Conservation (phyloP, 2,113 vertebrate species). For the Urocynchramus pylzowi region DNA sequence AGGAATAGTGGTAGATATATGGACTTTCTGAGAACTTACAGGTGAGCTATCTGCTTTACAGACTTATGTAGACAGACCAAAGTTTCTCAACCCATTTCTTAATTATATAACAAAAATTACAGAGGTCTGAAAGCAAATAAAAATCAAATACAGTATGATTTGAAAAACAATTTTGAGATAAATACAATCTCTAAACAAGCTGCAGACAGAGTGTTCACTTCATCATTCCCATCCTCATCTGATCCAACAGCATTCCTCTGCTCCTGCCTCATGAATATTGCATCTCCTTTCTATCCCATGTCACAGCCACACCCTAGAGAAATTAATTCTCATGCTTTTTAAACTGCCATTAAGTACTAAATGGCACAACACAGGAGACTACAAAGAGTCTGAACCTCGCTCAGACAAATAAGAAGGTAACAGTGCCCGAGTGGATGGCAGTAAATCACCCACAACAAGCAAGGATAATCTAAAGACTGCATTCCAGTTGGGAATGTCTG, state of each 20-base stretch:
- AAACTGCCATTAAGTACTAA: not conserved
- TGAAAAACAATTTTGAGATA: too few species aligned
- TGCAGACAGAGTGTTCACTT: not conserved
- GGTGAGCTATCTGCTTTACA: not conserved
- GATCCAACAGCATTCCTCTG: not conserved
- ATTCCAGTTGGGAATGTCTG: not conserved
- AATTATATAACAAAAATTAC: not conserved
- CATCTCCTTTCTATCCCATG: not conserved
- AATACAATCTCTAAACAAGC: not conserved
- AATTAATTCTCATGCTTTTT: not conserved
- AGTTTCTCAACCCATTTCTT: not conserved
- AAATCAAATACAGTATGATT: not conserved
- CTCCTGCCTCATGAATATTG: not conserved
- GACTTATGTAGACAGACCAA: not conserved
- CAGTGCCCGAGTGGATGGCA: not conserved
- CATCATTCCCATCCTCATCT: not conserved
- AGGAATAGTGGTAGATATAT: not conserved
- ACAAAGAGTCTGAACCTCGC: not conserved
- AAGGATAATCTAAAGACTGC: not conserved
- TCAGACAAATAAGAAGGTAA: not conserved
- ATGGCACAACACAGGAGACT: not conserved
- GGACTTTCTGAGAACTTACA: not conserved
- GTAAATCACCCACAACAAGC: not conserved
- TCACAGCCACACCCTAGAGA: not conserved
- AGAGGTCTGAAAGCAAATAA: not conserved